A percentile compares a stretch with the other conserved stretches of the same genome.
These are phyloP conservation scores for Silurus aristotelis DNA, from an alignment of 2,797 vertebrate species.

Conservation along the genomic window DNA sequence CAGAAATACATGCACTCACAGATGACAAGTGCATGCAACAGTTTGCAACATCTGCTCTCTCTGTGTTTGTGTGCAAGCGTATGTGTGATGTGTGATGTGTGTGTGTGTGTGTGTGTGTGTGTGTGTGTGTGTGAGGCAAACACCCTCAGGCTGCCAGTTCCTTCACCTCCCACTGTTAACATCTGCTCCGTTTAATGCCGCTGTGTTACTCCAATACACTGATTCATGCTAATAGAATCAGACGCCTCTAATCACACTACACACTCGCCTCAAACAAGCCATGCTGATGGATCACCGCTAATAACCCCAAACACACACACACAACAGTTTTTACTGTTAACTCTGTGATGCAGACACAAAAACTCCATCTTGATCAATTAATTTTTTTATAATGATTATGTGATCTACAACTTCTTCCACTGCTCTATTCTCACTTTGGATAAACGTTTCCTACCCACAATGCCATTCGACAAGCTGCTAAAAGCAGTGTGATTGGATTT, in stretches of 20 bases:
- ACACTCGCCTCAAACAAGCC: slow-evolving; percentile 39
- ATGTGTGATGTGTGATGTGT: slow-evolving; percentile 56
- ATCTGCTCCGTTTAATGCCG: slow-evolving; percentile 79
- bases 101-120: slow-evolving; percentile 53
- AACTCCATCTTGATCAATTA: not conserved
- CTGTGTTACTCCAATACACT: slow-evolving; percentile 57
- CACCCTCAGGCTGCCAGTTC: slow-evolving; percentile 86
- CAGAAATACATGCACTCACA: slow-evolving; percentile 20
- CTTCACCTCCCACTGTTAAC: slow-evolving; percentile 86
- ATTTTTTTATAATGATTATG: not conserved
- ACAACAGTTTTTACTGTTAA: slow-evolving; percentile 19
- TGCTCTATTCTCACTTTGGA: not conserved
- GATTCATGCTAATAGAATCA: slow-evolving; percentile 64
- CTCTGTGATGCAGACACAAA: not conserved
- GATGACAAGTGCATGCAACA: slow-evolving; percentile 74
- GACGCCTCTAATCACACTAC: slow-evolving; percentile 61
- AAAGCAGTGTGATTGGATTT: not conserved
- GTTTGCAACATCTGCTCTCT: slow-evolving; percentile 86
- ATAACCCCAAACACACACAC: slow-evolving; percentile 30
- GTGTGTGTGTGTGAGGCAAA: slow-evolving; percentile 61
- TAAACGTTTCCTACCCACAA: not conserved
- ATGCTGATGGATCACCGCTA: slow-evolving; percentile 52
- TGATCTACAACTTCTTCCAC: not conserved
- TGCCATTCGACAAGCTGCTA: not conserved
- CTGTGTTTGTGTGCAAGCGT: slow-evolving; percentile 59